Conservation (phyloP, 1,140 invertebrate species). For the Danaus melanippus region DNA sequence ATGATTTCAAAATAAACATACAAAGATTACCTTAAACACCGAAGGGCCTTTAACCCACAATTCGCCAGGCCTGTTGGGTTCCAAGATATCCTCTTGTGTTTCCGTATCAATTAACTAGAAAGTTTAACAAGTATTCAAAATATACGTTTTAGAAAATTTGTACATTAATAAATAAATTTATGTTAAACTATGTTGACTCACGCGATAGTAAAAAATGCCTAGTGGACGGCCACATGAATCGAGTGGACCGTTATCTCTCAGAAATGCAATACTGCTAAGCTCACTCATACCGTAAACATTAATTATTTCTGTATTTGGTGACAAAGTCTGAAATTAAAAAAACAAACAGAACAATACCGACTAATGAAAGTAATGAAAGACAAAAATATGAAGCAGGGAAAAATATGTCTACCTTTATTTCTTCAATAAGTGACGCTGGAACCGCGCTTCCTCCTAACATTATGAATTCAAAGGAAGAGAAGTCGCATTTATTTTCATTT, state of each 20-base stretch:
- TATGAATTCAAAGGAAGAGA: slow-evolving; percentile 39
- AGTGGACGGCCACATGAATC: slow-evolving; percentile 36
- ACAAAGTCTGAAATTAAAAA: slow-evolving; percentile 26
- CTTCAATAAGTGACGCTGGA: slow-evolving; percentile 28
- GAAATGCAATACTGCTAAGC: slow-evolving; percentile 29
- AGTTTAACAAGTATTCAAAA: background rate
- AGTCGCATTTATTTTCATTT: slow-evolving; percentile 37
- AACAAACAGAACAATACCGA: background rate
- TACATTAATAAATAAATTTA: too few species aligned
- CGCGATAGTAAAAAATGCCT: slow-evolving; percentile 43
- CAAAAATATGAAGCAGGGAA: background rate
- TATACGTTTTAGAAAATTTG: too few species aligned
- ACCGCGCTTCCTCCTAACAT: slow-evolving; percentile 48
- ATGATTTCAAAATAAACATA: background rate
- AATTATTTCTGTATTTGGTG: slow-evolving; percentile 30
- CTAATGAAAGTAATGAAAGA: too few species aligned
- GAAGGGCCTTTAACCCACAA: slow-evolving; percentile 48
- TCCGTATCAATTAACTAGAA: slow-evolving; percentile 36
- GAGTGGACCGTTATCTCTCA: slow-evolving; percentile 20
- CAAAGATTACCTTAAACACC: slow-evolving; percentile 35
- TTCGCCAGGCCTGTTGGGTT: slow-evolving; percentile 43
- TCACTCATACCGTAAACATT: slow-evolving; percentile 48
- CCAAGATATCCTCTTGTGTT: slow-evolving; percentile 34
- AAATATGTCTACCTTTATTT: slow-evolving; percentile 34
- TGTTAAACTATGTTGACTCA: slow-evolving; percentile 15